Percentiles rank a stretch among this genome's conserved stretches.
These are phyloP conservation scores for Amphilophus citrinellus DNA, from an alignment of 2,113 vertebrate genomes.

Conservation along the genomic window DNA sequence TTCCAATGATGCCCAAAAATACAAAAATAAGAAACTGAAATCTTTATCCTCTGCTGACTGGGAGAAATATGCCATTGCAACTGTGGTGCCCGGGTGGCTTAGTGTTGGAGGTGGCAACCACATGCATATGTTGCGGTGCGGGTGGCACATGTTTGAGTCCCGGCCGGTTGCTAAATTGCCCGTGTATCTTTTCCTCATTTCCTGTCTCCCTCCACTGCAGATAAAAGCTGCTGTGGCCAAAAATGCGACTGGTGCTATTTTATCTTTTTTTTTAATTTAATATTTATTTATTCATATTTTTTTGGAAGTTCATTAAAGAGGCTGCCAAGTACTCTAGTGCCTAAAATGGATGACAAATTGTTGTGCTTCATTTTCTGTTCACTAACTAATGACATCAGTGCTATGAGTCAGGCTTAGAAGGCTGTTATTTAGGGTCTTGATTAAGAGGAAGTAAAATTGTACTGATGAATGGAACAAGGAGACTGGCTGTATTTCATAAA, in stretches of 20 bases:
- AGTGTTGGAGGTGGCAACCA: too few relatives aligned
- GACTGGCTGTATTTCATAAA: background rate
- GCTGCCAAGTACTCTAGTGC: background rate
- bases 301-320: background rate
- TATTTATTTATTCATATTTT: background rate
- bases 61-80: background rate
- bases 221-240: background rate
- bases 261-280: background rate
- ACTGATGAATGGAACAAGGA: constrained; percentile 1
- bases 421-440: background rate
- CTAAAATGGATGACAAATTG: background rate
- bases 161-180: too few relatives aligned
- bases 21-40: background rate
- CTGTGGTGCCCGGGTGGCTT: too few relatives aligned
- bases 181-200: too few relatives aligned
- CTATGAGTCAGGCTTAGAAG: background rate
- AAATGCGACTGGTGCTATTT: background rate
- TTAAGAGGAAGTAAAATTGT: background rate
- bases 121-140: too few relatives aligned
- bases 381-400: background rate
- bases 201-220: too few relatives aligned
- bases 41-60: background rate
- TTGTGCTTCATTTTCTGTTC: background rate
- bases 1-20: background rate
- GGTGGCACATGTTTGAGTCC: too few relatives aligned